Conservation (phyloP, 2,113 vertebrate genomes). For the Speoplatyrhinus poulsoni region DNA sequence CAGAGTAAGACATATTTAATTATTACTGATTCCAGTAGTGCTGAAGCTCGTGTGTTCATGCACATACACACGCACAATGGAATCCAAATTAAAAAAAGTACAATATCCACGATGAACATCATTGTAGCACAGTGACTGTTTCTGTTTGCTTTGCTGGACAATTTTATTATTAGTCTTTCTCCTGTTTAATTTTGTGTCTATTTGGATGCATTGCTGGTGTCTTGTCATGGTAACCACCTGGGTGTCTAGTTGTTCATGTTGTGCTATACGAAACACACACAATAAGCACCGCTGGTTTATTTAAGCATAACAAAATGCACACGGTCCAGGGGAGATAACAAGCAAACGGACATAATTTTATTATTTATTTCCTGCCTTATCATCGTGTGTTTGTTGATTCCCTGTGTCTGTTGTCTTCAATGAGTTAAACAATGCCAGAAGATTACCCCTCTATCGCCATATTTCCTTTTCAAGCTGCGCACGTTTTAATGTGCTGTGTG, state of each 20-base stretch:
- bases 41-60: too few relatives aligned
- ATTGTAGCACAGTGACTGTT: too few relatives aligned
- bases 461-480: slow-evolving; percentile 68
- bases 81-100: too few relatives aligned
- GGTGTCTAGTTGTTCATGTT: too few relatives aligned
- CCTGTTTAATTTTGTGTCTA: neutral
- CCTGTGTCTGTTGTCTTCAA: slow-evolving; percentile 65
- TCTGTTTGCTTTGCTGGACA: too few relatives aligned
- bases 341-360: slow-evolving; percentile 67
- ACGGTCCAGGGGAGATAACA: slow-evolving; percentile 58
- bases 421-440: slow-evolving; percentile 73
- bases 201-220: slow-evolving; percentile 18
- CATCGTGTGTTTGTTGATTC: slow-evolving; percentile 70
- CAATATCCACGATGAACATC: too few relatives aligned
- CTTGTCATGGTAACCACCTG: too few relatives aligned
- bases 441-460: slow-evolving; percentile 67
- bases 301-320: slow-evolving; percentile 8
- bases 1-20: neutral
- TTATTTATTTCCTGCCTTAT: slow-evolving; percentile 73
- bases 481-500: slow-evolving; percentile 56
- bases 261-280: too few relatives aligned
- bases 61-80: too few relatives aligned
- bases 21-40: neutral
- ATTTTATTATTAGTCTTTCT: neutral
- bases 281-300: too few relatives aligned